Base-by-base conservation (phyloP, 2,888 invertebrate species). In the Isotomurus palustris region DNA sequence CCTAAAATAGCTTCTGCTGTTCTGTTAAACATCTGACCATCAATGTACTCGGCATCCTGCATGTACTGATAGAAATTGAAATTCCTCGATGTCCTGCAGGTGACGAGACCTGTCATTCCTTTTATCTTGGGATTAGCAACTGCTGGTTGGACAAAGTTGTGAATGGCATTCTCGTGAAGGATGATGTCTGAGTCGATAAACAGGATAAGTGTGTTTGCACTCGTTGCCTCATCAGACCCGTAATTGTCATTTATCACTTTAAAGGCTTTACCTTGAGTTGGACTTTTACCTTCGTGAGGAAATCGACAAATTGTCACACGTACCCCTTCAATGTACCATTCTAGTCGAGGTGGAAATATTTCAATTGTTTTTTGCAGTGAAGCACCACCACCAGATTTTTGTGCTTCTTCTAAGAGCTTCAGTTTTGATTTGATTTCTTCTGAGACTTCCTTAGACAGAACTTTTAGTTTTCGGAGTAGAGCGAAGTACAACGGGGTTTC, bases 131-230 rank as follows among this genome's bases (percentile, higher is more conserved):
- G 58, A 14, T 60, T 49, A 1, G 14, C 22, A 6, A 45, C 35
- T 3, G 56, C 51, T 0, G 47, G 40, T 2, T 21, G 17, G 22
- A 64, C 60, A 17, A 64, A 64, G 44, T 58, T 60, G 19, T 50
- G 53, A 25, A 64, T 41, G 1, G 60, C 54, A 50, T 58, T 56
- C 25, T 55, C 47, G 12, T 60, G 58, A 4, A 64, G 47, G 27
- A 64, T 53, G 10, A 64, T 60, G 22, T 64, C 64, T 12, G 60
- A 60, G 54, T 64, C 64, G 21, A 64, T 53, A 19, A 60, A 64
- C 2, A 60, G 41, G 27, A 64, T 41, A 5, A 58, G 28, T 4
- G 56, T 53, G 19, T 54, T 53, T 2, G 52, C 43, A 1, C 36
- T 51, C 10, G 32, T 17, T 3, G 28, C 28, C n/a, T 50, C 50